These are phyloP conservation scores for Thereuonema tuberculata DNA, from an alignment of 1,140 invertebrate genomes.

Conservation along the genomic window DNA sequence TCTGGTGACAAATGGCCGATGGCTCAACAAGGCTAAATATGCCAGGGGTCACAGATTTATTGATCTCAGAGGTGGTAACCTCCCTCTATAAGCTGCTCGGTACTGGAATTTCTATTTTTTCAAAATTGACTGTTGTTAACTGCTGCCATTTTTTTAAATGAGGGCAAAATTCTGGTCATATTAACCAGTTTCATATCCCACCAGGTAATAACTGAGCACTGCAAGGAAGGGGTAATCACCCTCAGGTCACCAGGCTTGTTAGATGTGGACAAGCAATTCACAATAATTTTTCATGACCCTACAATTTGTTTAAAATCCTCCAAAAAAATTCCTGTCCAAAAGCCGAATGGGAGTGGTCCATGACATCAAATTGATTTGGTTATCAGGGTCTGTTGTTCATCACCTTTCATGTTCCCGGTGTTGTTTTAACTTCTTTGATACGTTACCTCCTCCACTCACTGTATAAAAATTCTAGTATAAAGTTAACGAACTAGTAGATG, in stretches of 20 bases:
- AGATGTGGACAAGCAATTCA: background rate
- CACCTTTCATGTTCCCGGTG: background rate
- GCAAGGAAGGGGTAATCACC: background rate
- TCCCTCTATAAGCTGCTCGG: background rate
- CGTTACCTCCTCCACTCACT: background rate
- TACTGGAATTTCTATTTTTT: too few relatives aligned
- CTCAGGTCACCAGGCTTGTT: background rate
- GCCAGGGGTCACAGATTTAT: background rate
- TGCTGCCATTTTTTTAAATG: too few relatives aligned
- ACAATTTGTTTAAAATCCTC: background rate
- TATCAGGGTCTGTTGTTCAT: background rate
- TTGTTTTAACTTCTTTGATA: background rate
- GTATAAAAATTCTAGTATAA: background rate
- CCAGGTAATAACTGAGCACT: background rate
- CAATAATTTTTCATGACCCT: background rate
- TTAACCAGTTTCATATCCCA: too few relatives aligned
- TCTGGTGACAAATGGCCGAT: too few relatives aligned
- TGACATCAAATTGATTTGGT: background rate
- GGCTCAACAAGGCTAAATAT: too few relatives aligned
- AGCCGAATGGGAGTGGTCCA: background rate
- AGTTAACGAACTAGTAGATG: background rate
- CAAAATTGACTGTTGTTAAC: too few relatives aligned
- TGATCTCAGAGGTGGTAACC: background rate
- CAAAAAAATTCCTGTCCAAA: background rate
- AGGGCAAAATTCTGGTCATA: too few relatives aligned